phyloP scores from a whole-genome alignment of 2,797 vertebrate species.

The Gila robusta region DNA sequence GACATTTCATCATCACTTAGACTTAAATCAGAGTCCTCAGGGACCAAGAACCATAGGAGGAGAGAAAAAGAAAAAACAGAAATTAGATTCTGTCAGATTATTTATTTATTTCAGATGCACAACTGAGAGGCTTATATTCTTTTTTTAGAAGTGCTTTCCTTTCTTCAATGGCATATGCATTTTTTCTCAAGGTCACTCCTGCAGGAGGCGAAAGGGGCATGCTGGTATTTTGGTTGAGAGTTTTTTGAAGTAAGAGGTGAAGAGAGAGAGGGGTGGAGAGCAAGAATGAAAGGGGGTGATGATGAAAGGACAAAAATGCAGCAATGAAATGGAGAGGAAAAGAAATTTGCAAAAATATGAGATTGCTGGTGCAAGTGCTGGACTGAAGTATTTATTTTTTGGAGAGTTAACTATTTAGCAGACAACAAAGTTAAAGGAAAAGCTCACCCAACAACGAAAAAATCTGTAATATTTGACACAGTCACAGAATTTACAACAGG shows the following conservation, averaged over 20 bases:
- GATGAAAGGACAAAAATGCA: conserved; percentile 58
- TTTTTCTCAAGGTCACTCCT: conserved; percentile 57
- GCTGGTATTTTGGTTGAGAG: conserved; percentile 51
- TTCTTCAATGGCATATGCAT: conserved; percentile 29
- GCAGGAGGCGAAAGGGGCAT: conserved; percentile 42
- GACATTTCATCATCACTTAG: conserved; percentile 48
- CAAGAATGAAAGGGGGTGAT: conserved; percentile 50
- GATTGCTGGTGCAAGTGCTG: conserved; percentile 4
- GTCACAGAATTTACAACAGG: background rate
- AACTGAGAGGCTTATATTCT: conserved; percentile 45
- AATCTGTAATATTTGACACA: background rate
- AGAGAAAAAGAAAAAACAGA: conserved; percentile 28
- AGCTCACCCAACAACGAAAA: background rate
- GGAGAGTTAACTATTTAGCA: conserved; percentile 48
- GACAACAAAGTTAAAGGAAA: conserved; percentile 38
- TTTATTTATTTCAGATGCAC: conserved; percentile 46
- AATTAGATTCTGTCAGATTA: conserved; percentile 47
- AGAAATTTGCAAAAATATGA: conserved; percentile 10
- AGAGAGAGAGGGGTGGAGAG: conserved; percentile 25
- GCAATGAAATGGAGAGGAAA: conserved; percentile 47
- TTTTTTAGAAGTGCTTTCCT: conserved; percentile 26
- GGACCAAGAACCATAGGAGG: conserved; percentile 21
- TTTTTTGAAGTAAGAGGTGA: conserved; percentile 45
- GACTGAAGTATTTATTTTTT: conserved; percentile 40
- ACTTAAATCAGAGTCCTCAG: conserved; percentile 47